Evolutionary conservation across 1,140 invertebrate species (phyloP).

Genomic region (Gonioctena quinquepunctata): DNA sequence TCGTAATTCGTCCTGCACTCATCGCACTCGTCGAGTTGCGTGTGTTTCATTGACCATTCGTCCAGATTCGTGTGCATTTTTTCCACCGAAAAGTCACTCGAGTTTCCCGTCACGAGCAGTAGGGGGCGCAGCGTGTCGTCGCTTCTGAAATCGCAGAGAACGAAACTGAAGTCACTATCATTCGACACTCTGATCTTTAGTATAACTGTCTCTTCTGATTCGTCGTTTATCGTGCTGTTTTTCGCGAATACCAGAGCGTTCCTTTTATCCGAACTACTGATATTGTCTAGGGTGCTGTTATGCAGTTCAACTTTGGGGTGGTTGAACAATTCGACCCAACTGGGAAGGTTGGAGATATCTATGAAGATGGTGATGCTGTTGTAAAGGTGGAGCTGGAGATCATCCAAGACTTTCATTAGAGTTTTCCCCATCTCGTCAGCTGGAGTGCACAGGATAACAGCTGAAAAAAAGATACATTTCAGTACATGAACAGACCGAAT

Average conservation of each 20-base stretch:
- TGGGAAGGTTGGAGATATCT: conserved; percentile 47
- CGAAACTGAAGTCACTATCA: conserved; percentile 25
- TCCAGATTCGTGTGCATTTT: conserved; percentile 43
- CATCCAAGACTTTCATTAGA: conserved; percentile 38
- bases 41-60: conserved; percentile 50
- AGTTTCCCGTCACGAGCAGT: conserved; percentile 26
- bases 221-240: conserved; percentile 26
- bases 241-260: conserved; percentile 40
- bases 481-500: no score
- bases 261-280: conserved; percentile 24
- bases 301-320: not conserved
- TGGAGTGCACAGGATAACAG: conserved; percentile 45
- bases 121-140: conserved; percentile 41
- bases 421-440: conserved; percentile 43
- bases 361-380: conserved; percentile 48
- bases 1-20: conserved; percentile 40
- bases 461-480: conserved; percentile 39
- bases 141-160: conserved; percentile 35
- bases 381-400: conserved; percentile 38
- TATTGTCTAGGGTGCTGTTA: conserved; percentile 1
- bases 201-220: conserved; percentile 29
- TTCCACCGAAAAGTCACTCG: conserved; percentile 31
- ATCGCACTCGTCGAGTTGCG: conserved; percentile 50
- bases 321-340: conserved; percentile 37
- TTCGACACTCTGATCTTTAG: conserved; percentile 24